Percentiles rank a stretch among this genome's conserved stretches.
Evolutionary conservation across 2,888 invertebrate species (phyloP).

Genomic region (Callyntrura sp.): DNA sequence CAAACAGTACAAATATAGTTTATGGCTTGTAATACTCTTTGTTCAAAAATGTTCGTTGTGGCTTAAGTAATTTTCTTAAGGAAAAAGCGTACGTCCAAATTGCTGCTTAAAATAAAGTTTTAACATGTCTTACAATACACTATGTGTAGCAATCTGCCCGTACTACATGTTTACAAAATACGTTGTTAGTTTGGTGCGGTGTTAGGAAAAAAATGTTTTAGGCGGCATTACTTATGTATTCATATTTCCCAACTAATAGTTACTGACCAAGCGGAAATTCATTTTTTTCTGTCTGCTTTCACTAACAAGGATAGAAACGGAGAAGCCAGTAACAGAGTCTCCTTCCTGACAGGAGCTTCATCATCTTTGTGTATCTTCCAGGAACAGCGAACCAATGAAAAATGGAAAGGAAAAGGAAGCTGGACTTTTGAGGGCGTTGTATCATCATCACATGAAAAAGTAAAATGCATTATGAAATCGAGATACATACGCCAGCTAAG

Average conservation of each 20-base stretch:
- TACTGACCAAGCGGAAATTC: slow-evolving; percentile 51
- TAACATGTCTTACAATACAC: too few relatives aligned
- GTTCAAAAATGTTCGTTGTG: too few relatives aligned
- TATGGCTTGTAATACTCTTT: too few relatives aligned
- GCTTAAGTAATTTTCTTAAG: too few relatives aligned
- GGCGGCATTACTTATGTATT: slow-evolving; percentile 7
- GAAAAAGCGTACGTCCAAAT: too few relatives aligned
- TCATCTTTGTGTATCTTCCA: slow-evolving; percentile 82
- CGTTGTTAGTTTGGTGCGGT: not conserved
- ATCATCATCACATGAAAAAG: slow-evolving; percentile 66
- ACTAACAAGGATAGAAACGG: slow-evolving; percentile 67
- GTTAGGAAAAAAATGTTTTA: too few relatives aligned
- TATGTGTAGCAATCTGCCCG: too few relatives aligned
- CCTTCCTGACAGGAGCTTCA: slow-evolving; percentile 83
- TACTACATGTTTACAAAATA: not conserved
- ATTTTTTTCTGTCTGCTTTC: slow-evolving; percentile 3
- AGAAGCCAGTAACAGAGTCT: slow-evolving; percentile 79
- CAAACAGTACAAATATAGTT: too few relatives aligned
- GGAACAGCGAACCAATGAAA: slow-evolving; percentile 81
- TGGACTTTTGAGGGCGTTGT: slow-evolving; percentile 81
- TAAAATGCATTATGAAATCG: slow-evolving; percentile 78
- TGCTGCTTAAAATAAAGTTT: too few relatives aligned
- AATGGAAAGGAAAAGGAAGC: slow-evolving; percentile 82
- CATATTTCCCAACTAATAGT: slow-evolving; percentile 25
- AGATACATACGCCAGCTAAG: not conserved